Percentiles rank a stretch among this genome's conserved stretches.
phyloP scores from a whole-genome alignment of 2,113 vertebrate species.

The Bos indicus region DNA sequence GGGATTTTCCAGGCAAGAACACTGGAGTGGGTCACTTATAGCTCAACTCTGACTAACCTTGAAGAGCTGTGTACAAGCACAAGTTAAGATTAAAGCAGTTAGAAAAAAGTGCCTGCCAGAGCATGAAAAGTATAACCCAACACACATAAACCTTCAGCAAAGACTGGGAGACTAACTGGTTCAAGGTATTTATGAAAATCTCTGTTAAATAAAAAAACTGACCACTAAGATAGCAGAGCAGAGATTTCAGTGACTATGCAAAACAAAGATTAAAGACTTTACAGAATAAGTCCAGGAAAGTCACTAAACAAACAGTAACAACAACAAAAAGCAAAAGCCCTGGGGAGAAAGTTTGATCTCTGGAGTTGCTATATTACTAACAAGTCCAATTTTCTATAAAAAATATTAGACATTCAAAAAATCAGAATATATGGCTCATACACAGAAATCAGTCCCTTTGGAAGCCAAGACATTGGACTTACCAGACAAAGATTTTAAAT shows the following conservation, averaged over 20 bases:
- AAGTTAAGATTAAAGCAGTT: too few relatives aligned
- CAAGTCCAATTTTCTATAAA: neutral
- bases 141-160: neutral
- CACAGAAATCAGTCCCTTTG: neutral
- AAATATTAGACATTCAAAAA: neutral
- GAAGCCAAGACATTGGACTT: neutral
- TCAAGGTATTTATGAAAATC: neutral
- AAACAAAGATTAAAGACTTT: neutral
- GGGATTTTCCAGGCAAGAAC: too few relatives aligned
- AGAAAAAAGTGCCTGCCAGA: too few relatives aligned
- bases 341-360: neutral
- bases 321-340: neutral
- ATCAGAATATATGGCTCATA: neutral
- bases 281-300: neutral
- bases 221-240: neutral
- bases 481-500: neutral
- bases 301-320: neutral
- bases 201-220: neutral
- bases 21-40: too few relatives aligned
- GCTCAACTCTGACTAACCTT: neutral
- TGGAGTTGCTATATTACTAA: neutral
- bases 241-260: neutral
- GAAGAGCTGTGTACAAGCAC: neutral
- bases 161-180: neutral
- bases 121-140: neutral